Evolutionary conservation across 2,888 invertebrate genomes (phyloP).

Genomic region (Synanthedon myopaeformis): DNA sequence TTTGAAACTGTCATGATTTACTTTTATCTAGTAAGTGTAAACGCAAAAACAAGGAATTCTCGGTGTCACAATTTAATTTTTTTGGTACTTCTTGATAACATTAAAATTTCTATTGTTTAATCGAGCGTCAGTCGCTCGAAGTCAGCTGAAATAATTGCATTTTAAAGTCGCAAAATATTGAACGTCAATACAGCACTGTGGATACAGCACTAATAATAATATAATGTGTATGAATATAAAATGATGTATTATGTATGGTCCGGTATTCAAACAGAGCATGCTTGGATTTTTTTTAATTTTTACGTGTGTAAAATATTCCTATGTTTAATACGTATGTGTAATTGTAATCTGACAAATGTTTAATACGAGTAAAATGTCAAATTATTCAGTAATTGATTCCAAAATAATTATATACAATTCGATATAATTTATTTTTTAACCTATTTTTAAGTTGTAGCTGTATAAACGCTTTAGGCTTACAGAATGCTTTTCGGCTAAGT

Average conservation of each 20-base stretch:
- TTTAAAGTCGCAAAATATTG: constrained; percentile 47
- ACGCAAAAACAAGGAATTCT: too few relatives aligned
- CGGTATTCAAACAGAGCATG: too few relatives aligned
- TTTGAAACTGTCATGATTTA: too few relatives aligned
- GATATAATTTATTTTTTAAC: constrained; percentile 52
- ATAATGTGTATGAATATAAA: constrained; percentile 8
- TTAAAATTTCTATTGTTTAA: constrained; percentile 1
- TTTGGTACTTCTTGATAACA: constrained; percentile 4
- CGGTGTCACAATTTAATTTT: too few relatives aligned
- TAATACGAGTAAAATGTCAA: neutral
- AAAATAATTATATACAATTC: constrained; percentile 29
- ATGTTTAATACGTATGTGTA: neutral
- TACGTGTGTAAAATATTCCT: too few relatives aligned
- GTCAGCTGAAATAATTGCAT: constrained; percentile 38
- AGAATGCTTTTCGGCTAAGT: constrained; percentile 35
- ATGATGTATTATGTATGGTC: too few relatives aligned
- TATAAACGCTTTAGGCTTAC: constrained; percentile 54
- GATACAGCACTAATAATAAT: constrained; percentile 33
- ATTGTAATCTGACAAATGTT: neutral
- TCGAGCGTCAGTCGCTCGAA: too few relatives aligned
- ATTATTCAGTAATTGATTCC: constrained; percentile 23
- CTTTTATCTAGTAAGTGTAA: too few relatives aligned
- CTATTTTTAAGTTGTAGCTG: constrained; percentile 48
- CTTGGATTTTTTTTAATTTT: too few relatives aligned
- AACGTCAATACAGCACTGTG: constrained; percentile 39